Conservation (phyloP, 2,888 invertebrate species). For the Nomada ruficornis region DNA sequence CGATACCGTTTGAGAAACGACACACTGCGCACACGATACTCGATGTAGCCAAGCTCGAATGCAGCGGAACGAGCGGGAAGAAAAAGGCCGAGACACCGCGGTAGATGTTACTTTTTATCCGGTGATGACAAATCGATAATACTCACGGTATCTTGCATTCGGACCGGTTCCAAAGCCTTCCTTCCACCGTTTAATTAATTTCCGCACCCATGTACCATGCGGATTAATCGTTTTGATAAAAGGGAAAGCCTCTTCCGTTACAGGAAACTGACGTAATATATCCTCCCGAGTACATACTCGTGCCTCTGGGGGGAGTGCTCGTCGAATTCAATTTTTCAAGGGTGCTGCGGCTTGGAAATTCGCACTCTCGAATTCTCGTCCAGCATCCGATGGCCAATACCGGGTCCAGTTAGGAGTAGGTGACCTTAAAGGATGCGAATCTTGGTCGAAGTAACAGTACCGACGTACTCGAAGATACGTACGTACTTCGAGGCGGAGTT, state of each 20-base stretch:
- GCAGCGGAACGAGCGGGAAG: neutral
- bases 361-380: neutral
- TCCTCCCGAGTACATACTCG: too few species aligned
- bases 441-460: slow-evolving; percentile 58
- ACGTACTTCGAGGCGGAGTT: slow-evolving; percentile 22
- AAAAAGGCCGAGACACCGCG: slow-evolving; percentile 2
- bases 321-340: too few species aligned
- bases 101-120: slow-evolving; percentile 42
- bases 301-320: too few species aligned
- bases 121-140: slow-evolving; percentile 61
- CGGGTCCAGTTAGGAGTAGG: slow-evolving; percentile 49
- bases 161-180: slow-evolving; percentile 55
- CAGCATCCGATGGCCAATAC: neutral
- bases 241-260: slow-evolving; percentile 6
- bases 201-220: neutral
- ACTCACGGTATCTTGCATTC: slow-evolving; percentile 57
- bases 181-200: slow-evolving; percentile 56
- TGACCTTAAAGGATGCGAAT: slow-evolving; percentile 67
- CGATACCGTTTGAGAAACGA: slow-evolving; percentile 18
- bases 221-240: neutral
- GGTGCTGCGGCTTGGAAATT: too few species aligned
- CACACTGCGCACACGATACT: neutral
- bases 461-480: slow-evolving; percentile 40
- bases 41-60: neutral
- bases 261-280: slow-evolving; percentile 6